These are phyloP conservation scores for Penaeus vannamei DNA, from an alignment of 1,140 invertebrate genomes.

Conservation along the genomic window DNA sequence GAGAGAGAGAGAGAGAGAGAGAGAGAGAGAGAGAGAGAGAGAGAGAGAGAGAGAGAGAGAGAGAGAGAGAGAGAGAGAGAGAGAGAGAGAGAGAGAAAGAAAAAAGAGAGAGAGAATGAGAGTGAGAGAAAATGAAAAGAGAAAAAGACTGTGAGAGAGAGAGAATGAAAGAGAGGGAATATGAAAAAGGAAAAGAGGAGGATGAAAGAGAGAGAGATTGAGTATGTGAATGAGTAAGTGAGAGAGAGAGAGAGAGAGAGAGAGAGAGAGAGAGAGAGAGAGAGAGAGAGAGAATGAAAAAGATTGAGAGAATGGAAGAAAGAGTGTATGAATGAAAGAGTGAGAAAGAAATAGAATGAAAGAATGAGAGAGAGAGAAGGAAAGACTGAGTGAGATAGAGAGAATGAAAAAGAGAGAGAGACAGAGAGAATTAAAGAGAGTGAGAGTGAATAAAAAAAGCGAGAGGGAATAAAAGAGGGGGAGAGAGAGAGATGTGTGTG, in stretches of 20 bases:
- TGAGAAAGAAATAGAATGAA: background rate
- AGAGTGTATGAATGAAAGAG: background rate
- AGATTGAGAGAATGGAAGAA: background rate
- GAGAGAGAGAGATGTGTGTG: background rate
- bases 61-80: background rate
- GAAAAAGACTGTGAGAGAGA: too few species aligned
- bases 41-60: slow-evolving; percentile 5
- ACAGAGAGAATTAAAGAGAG: background rate
- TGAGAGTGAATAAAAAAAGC: background rate
- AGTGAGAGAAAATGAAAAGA: too few species aligned
- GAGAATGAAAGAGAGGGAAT: background rate
- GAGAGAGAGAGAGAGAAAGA: background rate
- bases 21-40: slow-evolving; percentile 21
- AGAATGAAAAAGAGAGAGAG: background rate
- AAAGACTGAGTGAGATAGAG: background rate
- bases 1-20: slow-evolving; percentile 14
- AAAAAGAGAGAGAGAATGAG: background rate
- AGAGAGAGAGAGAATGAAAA: background rate
- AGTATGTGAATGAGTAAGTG: too few species aligned
- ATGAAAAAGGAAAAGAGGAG: background rate
- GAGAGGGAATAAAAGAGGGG: background rate
- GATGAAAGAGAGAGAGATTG: slow-evolving; percentile 6
- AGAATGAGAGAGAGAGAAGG: slow-evolving; percentile 3
- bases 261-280: background rate
- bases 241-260: slow-evolving; percentile 4